Conservation (phyloP, 2,113 vertebrate species). For the Sebastes schlegelii region DNA sequence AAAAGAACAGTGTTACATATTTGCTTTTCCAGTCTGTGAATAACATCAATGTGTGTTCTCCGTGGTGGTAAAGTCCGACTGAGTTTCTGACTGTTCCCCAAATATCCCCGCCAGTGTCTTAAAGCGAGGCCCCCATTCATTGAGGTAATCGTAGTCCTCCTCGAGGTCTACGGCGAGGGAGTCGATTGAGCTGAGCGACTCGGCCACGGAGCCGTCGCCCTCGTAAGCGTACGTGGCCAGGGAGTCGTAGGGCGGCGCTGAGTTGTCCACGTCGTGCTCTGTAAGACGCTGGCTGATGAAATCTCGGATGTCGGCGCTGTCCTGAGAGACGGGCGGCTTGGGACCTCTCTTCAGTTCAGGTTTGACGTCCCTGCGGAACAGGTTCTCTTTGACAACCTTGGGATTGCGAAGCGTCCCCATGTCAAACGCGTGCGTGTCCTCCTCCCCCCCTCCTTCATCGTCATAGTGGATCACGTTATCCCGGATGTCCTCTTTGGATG, state of each 20-base stretch:
- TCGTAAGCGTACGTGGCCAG: slow-evolving; percentile 97
- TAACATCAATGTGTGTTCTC: slow-evolving; percentile 81
- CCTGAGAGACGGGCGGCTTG: slow-evolving; percentile 81
- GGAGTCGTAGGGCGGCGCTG: slow-evolving; percentile 95
- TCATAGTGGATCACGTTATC: slow-evolving; percentile 99
- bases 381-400: slow-evolving; percentile 94
- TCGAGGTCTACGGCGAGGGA: slow-evolving; percentile 87
- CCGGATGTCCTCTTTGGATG: slow-evolving; percentile 97
- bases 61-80: slow-evolving; percentile 72
- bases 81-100: slow-evolving; percentile 87
- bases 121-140: slow-evolving; percentile 96
- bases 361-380: slow-evolving; percentile 93
- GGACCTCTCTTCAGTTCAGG: slow-evolving; percentile 87
- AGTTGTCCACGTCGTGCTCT: slow-evolving; percentile 91
- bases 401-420: slow-evolving; percentile 97
- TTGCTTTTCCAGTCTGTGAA: slow-evolving; percentile 59
- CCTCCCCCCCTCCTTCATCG: slow-evolving; percentile 97
- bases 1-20: slow-evolving; percentile 54
- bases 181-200: slow-evolving; percentile 96
- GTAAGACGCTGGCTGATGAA: slow-evolving; percentile 93
- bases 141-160: slow-evolving; percentile 95
- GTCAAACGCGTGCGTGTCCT: slow-evolving; percentile 98
- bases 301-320: slow-evolving; percentile 92
- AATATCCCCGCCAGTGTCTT: slow-evolving; percentile 97
- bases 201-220: slow-evolving; percentile 92